Percentiles rank a stretch among this genome's conserved stretches.
These are phyloP conservation scores for Heliconius hewitsoni DNA, from an alignment of 1,140 invertebrate species.

Conservation along the genomic window DNA sequence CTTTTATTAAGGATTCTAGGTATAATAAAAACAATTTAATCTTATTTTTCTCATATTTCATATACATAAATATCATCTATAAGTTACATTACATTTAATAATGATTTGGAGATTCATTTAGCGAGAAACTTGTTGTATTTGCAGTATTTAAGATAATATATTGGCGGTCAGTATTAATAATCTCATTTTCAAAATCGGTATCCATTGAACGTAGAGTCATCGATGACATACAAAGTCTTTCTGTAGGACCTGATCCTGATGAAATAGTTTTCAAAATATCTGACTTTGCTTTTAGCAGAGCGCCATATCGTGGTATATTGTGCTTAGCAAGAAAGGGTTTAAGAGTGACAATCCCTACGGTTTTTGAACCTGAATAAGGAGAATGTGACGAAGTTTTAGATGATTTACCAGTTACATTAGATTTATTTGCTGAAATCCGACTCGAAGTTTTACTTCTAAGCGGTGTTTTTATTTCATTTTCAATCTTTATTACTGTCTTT, in stretches of 20 bases:
- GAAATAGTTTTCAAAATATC: constrained; percentile 31
- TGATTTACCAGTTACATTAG: constrained; percentile 32
- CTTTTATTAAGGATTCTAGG: not conserved
- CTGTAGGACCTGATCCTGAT: constrained; percentile 37
- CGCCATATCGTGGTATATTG: constrained; percentile 6
- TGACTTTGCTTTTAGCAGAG: constrained; percentile 26
- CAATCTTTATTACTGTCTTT: constrained; percentile 54
- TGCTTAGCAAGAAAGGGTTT: constrained; percentile 17
- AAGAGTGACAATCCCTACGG: constrained; percentile 37
- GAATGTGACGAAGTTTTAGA: constrained; percentile 45
- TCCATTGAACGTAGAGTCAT: constrained; percentile 38
- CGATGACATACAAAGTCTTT: constrained; percentile 42
- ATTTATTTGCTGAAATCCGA: constrained; percentile 30
- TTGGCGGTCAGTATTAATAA: not conserved
- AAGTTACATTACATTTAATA: not conserved
- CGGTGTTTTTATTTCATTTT: constrained; percentile 47
- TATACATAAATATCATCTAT: not conserved
- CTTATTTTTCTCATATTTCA: not conserved
- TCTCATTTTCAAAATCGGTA: constrained; percentile 29
- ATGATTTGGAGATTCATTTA: not conserved
- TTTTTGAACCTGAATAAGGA: constrained; percentile 46
- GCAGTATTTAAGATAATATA: not conserved
- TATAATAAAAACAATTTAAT: not conserved
- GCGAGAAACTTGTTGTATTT: not conserved
- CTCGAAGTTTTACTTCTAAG: constrained; percentile 31